phyloP scores from a whole-genome alignment of 2,888 invertebrate genomes.

The Macrosiphum euphorbiae region DNA sequence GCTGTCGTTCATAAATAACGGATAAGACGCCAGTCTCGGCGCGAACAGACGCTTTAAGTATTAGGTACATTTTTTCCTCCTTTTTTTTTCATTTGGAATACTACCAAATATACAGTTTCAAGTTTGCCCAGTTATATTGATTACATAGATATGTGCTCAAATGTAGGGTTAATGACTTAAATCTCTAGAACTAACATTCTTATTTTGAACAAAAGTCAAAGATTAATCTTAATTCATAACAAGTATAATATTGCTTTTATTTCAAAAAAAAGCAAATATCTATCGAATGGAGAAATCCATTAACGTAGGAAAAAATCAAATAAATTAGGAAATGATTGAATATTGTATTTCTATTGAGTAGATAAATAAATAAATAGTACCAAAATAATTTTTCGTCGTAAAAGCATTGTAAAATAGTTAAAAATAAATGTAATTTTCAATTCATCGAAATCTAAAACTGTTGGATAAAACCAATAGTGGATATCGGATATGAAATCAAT shows the following conservation, averaged over 20 bases:
- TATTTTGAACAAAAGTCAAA: neutral
- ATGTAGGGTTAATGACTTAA: constrained; percentile 36
- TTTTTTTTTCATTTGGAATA: constrained; percentile 57
- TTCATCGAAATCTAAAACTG: too few species aligned
- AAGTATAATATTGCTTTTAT: neutral
- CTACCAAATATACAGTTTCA: constrained; percentile 56
- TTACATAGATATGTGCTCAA: constrained; percentile 34
- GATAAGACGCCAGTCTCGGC: constrained; percentile 63
- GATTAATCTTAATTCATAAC: neutral
- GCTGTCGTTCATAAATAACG: constrained; percentile 63
- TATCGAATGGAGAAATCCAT: neutral
- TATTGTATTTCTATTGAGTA: neutral
- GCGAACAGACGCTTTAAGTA: constrained; percentile 55
- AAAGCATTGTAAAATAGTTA: neutral
- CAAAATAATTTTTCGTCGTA: neutral
- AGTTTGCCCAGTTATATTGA: constrained; percentile 33
- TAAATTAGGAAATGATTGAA: neutral
- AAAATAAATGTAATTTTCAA: neutral
- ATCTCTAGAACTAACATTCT: constrained; percentile 19
- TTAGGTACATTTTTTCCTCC: constrained; percentile 46
- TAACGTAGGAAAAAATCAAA: neutral
- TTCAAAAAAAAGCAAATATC: neutral
- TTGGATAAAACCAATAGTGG: too few species aligned
- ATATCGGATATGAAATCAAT: too few species aligned
- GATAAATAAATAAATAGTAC: neutral